These are phyloP conservation scores for Dasypolia templi DNA, from an alignment of 2,888 invertebrate species.

Conservation along the genomic window DNA sequence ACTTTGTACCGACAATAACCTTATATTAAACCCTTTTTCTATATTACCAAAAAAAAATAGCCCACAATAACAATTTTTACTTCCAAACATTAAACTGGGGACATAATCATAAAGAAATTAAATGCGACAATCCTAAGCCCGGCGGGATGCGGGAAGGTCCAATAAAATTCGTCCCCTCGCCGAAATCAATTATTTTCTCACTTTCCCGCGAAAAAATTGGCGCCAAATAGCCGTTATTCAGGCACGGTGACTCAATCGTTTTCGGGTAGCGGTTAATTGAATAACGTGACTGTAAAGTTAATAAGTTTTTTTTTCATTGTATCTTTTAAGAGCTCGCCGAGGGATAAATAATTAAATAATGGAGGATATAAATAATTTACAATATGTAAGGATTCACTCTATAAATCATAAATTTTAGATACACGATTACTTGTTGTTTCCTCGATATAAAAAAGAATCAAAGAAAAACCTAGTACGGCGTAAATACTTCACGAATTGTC, in stretches of 20 bases:
- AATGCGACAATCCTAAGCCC: constrained; percentile 46
- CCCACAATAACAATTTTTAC: constrained; percentile 18
- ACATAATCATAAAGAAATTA: constrained; percentile 65
- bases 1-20: background rate
- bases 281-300: constrained; percentile 65
- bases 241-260: constrained; percentile 72
- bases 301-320: background rate
- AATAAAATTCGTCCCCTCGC: constrained; percentile 69
- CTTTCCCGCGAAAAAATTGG: constrained; percentile 83
- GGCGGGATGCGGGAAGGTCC: constrained; percentile 37
- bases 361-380: too few relatives aligned
- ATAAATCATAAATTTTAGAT: too few relatives aligned
- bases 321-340: too few relatives aligned
- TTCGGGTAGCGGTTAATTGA: constrained; percentile 72
- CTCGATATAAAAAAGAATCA: too few relatives aligned
- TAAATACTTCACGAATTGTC: too few relatives aligned
- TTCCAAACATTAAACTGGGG: constrained; percentile 51
- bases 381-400: too few relatives aligned
- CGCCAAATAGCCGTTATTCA: constrained; percentile 71
- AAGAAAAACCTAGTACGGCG: too few relatives aligned
- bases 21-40: background rate
- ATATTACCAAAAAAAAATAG: constrained; percentile 19
- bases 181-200: constrained; percentile 87
- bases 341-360: too few relatives aligned
- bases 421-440: too few relatives aligned